Conservation (phyloP, 2,113 vertebrate genomes). For the Cathartes aura region DNA sequence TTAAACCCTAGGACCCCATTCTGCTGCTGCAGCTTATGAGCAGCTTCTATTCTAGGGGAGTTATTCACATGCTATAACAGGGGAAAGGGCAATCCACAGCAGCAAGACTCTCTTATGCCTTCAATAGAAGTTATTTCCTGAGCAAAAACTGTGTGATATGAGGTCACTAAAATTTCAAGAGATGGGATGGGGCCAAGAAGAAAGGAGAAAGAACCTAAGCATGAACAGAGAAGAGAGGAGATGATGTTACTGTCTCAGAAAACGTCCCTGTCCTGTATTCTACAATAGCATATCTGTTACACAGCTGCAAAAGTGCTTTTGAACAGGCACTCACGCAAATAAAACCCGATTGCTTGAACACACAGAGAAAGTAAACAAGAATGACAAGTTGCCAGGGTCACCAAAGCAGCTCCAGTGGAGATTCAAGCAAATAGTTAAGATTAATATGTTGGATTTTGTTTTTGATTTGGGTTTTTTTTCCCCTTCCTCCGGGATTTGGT, state of each 20-base stretch:
- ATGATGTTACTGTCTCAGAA: neutral
- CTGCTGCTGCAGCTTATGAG: neutral
- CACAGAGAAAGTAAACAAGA: neutral
- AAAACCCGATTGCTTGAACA: neutral
- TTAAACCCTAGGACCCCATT: conserved; percentile 21
- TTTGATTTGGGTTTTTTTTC: rapidly evolving
- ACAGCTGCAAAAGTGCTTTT: neutral
- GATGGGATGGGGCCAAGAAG: neutral
- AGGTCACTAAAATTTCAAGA: conserved; percentile 5
- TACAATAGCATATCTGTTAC: neutral
- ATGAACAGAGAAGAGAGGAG: neutral
- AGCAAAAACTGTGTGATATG: neutral
- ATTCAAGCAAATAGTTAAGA: neutral
- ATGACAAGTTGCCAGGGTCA: neutral
- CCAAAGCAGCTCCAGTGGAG: neutral
- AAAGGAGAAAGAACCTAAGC: neutral
- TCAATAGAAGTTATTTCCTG: conserved; percentile 25
- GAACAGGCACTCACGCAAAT: neutral
- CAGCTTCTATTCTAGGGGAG: neutral
- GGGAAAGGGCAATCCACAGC: conserved; percentile 21
- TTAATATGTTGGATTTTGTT: neutral
- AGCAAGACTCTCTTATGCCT: neutral
- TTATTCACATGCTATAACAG: neutral
- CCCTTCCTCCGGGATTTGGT: neutral
- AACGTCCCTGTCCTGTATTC: neutral